Conservation (phyloP, 2,113 vertebrate genomes). For the Coregonus clupeaformis region DNA sequence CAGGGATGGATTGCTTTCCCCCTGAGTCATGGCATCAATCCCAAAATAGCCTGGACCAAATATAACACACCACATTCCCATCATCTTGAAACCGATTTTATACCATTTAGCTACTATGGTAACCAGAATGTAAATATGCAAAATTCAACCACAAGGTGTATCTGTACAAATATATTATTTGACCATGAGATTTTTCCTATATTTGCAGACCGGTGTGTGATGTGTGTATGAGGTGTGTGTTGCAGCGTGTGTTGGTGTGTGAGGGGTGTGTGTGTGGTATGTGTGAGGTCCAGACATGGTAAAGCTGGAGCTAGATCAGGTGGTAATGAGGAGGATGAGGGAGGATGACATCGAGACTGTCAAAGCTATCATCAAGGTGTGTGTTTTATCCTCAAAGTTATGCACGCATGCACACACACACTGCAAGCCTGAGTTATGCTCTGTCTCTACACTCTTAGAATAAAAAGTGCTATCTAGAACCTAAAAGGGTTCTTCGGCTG, state of each 20-base stretch:
- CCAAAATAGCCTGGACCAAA: neutral
- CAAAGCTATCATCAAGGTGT: constrained; percentile 77
- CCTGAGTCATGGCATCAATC: neutral
- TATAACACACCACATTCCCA: neutral
- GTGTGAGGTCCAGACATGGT: constrained; percentile 60
- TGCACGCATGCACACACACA: neutral
- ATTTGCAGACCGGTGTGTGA: neutral
- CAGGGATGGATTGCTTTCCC: neutral
- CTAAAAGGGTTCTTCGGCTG: no score
- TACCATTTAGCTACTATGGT: neutral
- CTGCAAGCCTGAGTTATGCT: neutral
- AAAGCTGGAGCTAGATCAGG: constrained; percentile 71
- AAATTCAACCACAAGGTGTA: neutral
- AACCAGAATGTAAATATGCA: neutral
- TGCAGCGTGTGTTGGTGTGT: constrained; percentile 21
- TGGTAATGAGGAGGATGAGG: constrained; percentile 74
- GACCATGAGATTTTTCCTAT: constrained; percentile 5
- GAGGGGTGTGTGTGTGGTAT: neutral
- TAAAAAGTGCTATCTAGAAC: no score
- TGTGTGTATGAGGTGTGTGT: neutral
- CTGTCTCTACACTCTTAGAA: neutral
- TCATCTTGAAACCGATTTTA: neutral
- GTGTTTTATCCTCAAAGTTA: neutral
- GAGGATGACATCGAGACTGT: constrained; percentile 75
- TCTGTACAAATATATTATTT: neutral